Evolutionary conservation across 2,888 invertebrate genomes (phyloP), one percentile per base, ranked within the genome.

Genomic region (Camponotus fellah): DNA sequence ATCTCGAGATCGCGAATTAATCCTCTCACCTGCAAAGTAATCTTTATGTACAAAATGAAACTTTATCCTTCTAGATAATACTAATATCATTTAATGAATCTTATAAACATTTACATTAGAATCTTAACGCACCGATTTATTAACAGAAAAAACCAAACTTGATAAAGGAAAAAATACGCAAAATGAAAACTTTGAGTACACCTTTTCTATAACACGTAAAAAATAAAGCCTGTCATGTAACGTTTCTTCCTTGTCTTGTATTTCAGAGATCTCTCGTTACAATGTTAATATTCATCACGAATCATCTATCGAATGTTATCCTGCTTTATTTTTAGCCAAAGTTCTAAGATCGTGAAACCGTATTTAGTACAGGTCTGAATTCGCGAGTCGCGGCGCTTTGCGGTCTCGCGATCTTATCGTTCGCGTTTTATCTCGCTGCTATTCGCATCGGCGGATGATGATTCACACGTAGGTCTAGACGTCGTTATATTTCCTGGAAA

Each of bases 401-500:
- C 40, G n/a, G 14, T n/a, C 32, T 14, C 37, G 26, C 26, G 12
- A 32, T 37, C 71, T 60, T 43, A n/a, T 60, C 34, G 17, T 40
- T 17, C 58, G 21, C 21, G 43, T 46, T 58, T 60, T 58, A 79
- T 80, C 60, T 40, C 46, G 58, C 71, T 26, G 26, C 72, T n/a
- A 60, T 71, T 60, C 46, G 17, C 60, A 80, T 80, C 60, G 79
- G 60, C 64, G 76, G 34, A 64, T 77, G 81, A 88, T 89, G 89
- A 89, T 79, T 89, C 89, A 89, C 81, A 65, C 65, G 53, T 40
- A 43, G 65, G 75, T 89, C 89, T 88, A 89, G 89, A 89, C 89
- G 72, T 82, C 68, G 82, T 87, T 84, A 85, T 89, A 85, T 89
- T 89, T 89, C 85, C 89, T 85, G 88, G 89, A 87, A 89, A 89